phyloP scores from a whole-genome alignment of 2,113 vertebrate species.

The Brachyhypopomus occidentalis region DNA sequence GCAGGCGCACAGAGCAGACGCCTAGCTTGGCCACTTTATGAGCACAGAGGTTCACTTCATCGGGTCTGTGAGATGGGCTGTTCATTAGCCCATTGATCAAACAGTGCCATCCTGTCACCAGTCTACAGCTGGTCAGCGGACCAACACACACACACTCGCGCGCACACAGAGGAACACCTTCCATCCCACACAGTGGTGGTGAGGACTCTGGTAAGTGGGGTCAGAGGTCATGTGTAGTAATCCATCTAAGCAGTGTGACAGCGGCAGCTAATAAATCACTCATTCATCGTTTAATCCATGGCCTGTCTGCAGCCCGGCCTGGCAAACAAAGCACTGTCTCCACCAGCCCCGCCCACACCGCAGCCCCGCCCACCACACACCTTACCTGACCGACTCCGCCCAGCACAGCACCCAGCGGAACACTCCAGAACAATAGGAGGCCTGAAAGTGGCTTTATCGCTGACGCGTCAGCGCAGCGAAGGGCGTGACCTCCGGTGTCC shows the following conservation, averaged over 20 bases:
- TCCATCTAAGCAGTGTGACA: constrained; percentile 82
- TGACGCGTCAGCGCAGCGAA: not conserved
- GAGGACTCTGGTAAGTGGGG: constrained; percentile 80
- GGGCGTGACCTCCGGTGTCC: not conserved
- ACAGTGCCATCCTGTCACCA: constrained; percentile 78
- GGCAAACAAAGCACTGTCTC: constrained; percentile 68
- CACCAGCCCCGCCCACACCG: constrained; percentile 55
- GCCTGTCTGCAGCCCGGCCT: constrained; percentile 71
- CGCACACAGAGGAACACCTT: constrained; percentile 55
- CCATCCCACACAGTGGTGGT: constrained; percentile 60
- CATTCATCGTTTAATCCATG: constrained; percentile 84
- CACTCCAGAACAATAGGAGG: constrained; percentile 34
- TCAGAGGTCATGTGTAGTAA: constrained; percentile 81
- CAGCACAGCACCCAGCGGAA: constrained; percentile 35
- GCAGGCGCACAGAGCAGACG: constrained; percentile 26
- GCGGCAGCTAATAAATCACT: constrained; percentile 84
- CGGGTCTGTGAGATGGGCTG: constrained; percentile 75
- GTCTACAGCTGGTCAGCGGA: constrained; percentile 76
- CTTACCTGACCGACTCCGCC: constrained; percentile 24
- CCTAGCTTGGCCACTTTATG: constrained; percentile 43
- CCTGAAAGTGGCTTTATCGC: constrained; percentile 8
- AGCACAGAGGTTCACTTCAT: constrained; percentile 66
- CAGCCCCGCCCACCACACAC: constrained; percentile 56
- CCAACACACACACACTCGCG: constrained; percentile 59
- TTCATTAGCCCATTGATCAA: constrained; percentile 84